Evolutionary conservation across 2,113 vertebrate genomes (phyloP).

Genomic region (Bos javanicus): DNA sequence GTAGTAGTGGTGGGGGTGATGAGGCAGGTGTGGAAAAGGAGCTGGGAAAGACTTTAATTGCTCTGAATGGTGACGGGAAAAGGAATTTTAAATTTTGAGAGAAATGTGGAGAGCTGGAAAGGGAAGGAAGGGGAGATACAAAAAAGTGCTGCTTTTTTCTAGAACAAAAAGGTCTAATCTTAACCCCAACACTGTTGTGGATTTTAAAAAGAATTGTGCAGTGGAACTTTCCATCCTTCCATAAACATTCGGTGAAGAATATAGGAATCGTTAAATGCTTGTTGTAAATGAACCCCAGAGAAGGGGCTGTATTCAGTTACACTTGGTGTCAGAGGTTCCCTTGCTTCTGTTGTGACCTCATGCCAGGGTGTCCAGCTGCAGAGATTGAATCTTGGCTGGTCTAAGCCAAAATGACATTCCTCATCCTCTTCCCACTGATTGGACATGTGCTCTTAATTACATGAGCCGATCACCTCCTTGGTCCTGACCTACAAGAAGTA

Average conservation of each 20-base stretch:
- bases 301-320: not conserved
- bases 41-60: not conserved
- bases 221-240: not conserved
- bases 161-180: not conserved
- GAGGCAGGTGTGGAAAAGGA: not conserved
- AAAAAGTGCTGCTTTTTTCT: not conserved
- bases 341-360: not conserved
- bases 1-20: not conserved
- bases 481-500: not conserved
- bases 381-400: not conserved
- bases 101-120: not conserved
- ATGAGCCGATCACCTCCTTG: not conserved
- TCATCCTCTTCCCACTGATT: not conserved
- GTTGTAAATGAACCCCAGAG: not conserved
- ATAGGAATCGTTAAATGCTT: not conserved
- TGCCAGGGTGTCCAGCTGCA: rapidly evolving
- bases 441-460: not conserved
- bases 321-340: not conserved
- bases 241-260: not conserved
- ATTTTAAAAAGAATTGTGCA: not conserved
- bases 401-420: not conserved
- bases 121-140: not conserved
- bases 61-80: not conserved
- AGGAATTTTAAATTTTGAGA: not conserved
- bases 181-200: too few relatives aligned